A percentile compares a stretch with the other conserved stretches of the same genome.
Conservation (phyloP, 2,888 invertebrate genomes). For the Drosophila flavopinicola region DNA sequence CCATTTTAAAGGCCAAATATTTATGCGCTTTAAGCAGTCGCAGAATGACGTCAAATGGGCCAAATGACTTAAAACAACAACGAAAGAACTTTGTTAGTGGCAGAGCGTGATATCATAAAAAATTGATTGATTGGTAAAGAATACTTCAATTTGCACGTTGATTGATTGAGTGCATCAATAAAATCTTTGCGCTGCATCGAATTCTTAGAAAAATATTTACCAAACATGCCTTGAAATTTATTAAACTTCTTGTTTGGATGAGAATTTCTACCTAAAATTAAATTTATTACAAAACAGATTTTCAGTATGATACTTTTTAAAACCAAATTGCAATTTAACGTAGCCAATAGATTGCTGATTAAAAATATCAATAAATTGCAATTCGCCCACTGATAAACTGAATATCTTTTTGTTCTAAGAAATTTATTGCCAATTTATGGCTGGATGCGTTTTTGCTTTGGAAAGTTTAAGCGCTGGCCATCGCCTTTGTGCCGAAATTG, state of each 20-base stretch:
- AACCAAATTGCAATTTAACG: too few species aligned
- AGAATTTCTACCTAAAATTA: too few species aligned
- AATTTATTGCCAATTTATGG: neutral
- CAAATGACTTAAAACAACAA: neutral
- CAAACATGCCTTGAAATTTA: too few species aligned
- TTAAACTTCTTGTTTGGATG: too few species aligned
- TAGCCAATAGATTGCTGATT: too few species aligned
- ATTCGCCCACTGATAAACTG: neutral
- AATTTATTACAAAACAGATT: too few species aligned
- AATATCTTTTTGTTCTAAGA: too few species aligned
- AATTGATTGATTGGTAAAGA: slow-evolving; percentile 21
- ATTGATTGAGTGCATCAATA: neutral
- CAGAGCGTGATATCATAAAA: slow-evolving; percentile 21
- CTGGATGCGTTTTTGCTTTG: slow-evolving; percentile 14
- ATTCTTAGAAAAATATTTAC: neutral
- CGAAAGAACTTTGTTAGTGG: neutral
- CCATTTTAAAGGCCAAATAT: too few species aligned
- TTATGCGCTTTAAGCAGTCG: slow-evolving; percentile 1
- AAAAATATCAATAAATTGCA: too few species aligned
- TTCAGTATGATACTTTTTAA: too few species aligned
- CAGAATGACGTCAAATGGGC: slow-evolving; percentile 16
- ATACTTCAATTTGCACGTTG: neutral
- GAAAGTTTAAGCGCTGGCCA: slow-evolving; percentile 15
- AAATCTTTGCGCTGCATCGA: neutral
- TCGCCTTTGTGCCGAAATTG: slow-evolving; percentile 1